Evolutionary conservation across 2,888 invertebrate species (phyloP), one percentile per base, ranked within the genome.

Genomic region (Hirtodrosophila histrioides): DNA sequence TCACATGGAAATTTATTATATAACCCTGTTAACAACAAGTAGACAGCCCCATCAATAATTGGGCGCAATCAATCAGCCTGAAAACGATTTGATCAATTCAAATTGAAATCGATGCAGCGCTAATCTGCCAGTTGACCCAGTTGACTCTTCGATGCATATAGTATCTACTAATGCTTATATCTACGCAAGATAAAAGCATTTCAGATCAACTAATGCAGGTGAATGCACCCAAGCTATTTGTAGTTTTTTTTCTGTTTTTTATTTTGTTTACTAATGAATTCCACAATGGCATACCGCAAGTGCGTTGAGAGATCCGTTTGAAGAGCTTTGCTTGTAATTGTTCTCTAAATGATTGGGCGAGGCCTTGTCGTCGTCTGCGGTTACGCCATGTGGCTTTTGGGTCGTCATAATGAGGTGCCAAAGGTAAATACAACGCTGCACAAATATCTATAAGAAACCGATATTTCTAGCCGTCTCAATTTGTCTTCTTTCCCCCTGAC

Each of bases 211-310:
- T 48, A 27, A 35, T 27, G 58, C 85, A 86, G 84, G 88, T 85
- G 87, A 87, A 86, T 81, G 88, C 80, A 83, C 88, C 46, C 63
- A 55, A 48, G 41, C 41, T 17, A 65, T 49, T 50, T 50, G 36
- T 41, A 36, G 44, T 12, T 36, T 37, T 31, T 53, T 57, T 50
- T 27, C 9, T 8, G 17, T 40, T 54, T 75, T 57, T 66, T 82
- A 74, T 89, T 89, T 88, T 86, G 82, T 79, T 79, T 86, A 73
- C 88, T 88, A 88, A 86, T 81, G 88, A 88, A 74, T 77, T 50
- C 69, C 76, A 79, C 86, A 76, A 76, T 76, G 68, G 74, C 70
- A 73, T 69, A 65, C 74, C 78, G 70, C 75, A 69, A 77, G 69
- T 74, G 78, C 68, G 76, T 61, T 68, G 53, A 72, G 62, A 67